Percentiles rank a stretch among this genome's conserved stretches.
phyloP scores from a whole-genome alignment of 1,140 invertebrate species.

The Teleogryllus occipitalis region DNA sequence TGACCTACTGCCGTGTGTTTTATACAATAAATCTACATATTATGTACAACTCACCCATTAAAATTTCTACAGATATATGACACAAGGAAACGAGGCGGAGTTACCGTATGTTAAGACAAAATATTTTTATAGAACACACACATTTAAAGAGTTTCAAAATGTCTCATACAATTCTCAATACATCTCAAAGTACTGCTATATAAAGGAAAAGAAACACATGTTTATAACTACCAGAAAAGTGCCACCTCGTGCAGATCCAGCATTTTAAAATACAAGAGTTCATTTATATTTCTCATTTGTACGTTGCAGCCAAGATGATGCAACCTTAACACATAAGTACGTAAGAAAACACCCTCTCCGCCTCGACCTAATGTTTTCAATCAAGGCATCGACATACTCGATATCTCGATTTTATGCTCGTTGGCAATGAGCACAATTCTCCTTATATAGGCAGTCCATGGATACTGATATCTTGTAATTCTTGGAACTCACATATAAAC shows the following conservation, averaged over 20 bases:
- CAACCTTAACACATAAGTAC: background rate
- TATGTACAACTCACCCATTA: background rate
- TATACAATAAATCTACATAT: background rate
- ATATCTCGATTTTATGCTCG: background rate
- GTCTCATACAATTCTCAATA: too few species aligned
- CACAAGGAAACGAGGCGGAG: background rate
- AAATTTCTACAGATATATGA: background rate
- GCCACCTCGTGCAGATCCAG: too few species aligned
- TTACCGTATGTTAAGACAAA: background rate
- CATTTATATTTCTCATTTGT: too few species aligned
- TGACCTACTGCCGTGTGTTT: background rate
- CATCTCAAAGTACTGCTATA: too few species aligned
- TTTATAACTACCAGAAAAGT: too few species aligned
- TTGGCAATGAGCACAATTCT: background rate
- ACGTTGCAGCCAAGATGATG: too few species aligned
- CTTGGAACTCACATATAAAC: background rate
- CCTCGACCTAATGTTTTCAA: background rate
- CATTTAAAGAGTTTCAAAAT: too few species aligned
- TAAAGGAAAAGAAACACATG: too few species aligned
- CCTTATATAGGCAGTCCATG: background rate
- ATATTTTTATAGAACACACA: too few species aligned
- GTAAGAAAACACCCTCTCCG: background rate
- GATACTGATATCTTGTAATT: background rate
- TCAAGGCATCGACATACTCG: background rate
- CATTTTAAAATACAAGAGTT: too few species aligned